phyloP scores from a whole-genome alignment of 1,140 invertebrate species.

The Tetramorium parvispinum region DNA sequence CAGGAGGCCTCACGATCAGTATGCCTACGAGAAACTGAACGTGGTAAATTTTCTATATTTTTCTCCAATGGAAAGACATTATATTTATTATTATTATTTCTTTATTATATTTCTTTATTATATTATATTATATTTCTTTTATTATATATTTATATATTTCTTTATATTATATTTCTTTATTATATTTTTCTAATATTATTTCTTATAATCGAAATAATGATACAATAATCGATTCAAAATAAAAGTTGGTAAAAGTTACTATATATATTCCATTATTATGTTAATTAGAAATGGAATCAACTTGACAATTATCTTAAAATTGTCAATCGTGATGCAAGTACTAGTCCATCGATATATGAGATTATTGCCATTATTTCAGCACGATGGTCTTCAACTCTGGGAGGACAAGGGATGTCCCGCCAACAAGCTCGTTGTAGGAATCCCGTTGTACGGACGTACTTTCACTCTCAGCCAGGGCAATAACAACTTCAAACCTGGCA shows the following conservation, averaged over 20 bases:
- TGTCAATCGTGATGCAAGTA: not conserved
- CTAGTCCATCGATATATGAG: not conserved
- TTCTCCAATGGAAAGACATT: not conserved
- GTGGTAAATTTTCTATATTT: constrained; percentile 88
- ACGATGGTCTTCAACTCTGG: constrained; percentile 94
- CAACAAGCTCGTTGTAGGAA: constrained; percentile 94
- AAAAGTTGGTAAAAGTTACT: too few species aligned
- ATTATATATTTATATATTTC: too few species aligned
- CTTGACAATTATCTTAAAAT: not conserved
- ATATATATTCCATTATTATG: too few species aligned
- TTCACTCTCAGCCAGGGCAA: constrained; percentile 93
- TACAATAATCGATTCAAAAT: too few species aligned
- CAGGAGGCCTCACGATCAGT: constrained; percentile 93
- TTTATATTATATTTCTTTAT: too few species aligned
- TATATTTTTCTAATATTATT: too few species aligned
- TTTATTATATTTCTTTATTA: too few species aligned
- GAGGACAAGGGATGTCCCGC: constrained; percentile 94
- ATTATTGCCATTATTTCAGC: constrained; percentile 85
- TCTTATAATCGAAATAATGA: too few species aligned
- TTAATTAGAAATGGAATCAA: not conserved
- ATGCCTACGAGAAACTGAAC: constrained; percentile 94
- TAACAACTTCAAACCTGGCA: constrained; percentile 92
- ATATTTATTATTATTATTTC: too few species aligned
- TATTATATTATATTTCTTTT: too few species aligned
- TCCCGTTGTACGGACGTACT: constrained; percentile 94